Evolutionary conservation across 37 sponge, comb jelly and placozoan genomes (phyloP), one percentile per base, ranked within the genome.

Genomic region (Dysidea cf. avara): DNA sequence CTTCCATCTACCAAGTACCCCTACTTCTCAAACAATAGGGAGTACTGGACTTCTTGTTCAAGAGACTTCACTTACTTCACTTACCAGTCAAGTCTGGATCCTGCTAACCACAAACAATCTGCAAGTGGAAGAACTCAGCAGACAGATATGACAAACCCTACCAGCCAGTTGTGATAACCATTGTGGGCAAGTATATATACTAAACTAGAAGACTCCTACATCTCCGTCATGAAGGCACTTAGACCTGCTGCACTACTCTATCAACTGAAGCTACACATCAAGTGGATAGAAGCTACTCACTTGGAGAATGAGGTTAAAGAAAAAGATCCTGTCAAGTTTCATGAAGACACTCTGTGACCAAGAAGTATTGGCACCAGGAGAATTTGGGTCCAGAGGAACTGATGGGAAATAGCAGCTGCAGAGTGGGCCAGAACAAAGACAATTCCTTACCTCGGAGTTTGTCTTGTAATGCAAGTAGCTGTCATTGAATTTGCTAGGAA

Each of bases 161-260:
- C 6, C 39, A 70, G 18, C 72, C 85, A 56, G 89, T 97, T 4
- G 64, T 43, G n/a, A 97, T 97, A 53, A 92, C 71, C 29, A 61
- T 96, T 56, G 97, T 96, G 16, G 97, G 97, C 40, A 96, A 96
- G 82, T 97, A 94, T n/a, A n/a, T n/a, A n/a, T 72, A 94, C 92
- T 5, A 87, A 80, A 50, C 68, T 91, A 32, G 68, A 71, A 49
- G 98, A 94, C 49, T 60, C 92, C 53, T 97, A 97, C 72, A 74
- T 70, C 7, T 94, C 95, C 5, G 84, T 97, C 24, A 88, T 82
- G 64, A 97, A 97, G 56, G 91, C 94, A 0, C 68, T 97, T 0
- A 72, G 81, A 39, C 98, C 93, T 47, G 91, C 97, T 34, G 90
- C 97, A 9, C 76, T 96, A 36, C 28, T 60, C 38, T 75, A 74